These are phyloP conservation scores for Atta texana DNA, from an alignment of 1,140 invertebrate species.

Conservation along the genomic window DNA sequence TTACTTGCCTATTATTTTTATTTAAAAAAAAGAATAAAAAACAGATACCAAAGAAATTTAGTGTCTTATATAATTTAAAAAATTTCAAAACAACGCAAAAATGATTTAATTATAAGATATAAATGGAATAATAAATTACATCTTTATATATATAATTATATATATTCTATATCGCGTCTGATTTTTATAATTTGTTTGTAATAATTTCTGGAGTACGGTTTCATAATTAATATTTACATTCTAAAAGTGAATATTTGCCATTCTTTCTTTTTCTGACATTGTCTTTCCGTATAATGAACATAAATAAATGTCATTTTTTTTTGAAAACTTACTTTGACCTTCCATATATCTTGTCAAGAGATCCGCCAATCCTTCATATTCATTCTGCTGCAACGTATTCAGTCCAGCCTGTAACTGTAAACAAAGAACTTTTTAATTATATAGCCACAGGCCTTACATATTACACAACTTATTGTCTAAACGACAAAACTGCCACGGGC, in stretches of 20 bases:
- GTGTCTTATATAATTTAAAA: no score
- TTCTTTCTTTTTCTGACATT: not conserved
- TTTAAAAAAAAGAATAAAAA: not conserved
- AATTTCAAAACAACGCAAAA: not conserved
- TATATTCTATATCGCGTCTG: not conserved
- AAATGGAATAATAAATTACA: not conserved
- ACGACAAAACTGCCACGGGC: not conserved
- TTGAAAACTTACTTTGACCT: constrained; percentile 68
- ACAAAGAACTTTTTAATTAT: constrained; percentile 40
- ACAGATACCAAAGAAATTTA: no score
- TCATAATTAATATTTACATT: not conserved
- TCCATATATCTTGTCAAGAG: constrained; percentile 61
- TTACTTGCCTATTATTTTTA: not conserved
- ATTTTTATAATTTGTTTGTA: not conserved
- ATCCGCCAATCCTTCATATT: constrained; percentile 54
- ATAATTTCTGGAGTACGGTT: not conserved
- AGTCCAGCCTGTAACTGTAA: constrained; percentile 56
- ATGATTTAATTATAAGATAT: not conserved
- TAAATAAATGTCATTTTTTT: not conserved
- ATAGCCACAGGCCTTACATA: constrained; percentile 14
- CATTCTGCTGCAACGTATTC: constrained; percentile 41
- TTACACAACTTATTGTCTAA: not conserved
- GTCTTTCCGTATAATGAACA: not conserved
- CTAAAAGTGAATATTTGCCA: not conserved
- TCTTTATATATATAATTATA: not conserved